Evolutionary conservation across 2,797 vertebrate genomes (phyloP).

Genomic region (Mormyrus hasselquistii): DNA sequence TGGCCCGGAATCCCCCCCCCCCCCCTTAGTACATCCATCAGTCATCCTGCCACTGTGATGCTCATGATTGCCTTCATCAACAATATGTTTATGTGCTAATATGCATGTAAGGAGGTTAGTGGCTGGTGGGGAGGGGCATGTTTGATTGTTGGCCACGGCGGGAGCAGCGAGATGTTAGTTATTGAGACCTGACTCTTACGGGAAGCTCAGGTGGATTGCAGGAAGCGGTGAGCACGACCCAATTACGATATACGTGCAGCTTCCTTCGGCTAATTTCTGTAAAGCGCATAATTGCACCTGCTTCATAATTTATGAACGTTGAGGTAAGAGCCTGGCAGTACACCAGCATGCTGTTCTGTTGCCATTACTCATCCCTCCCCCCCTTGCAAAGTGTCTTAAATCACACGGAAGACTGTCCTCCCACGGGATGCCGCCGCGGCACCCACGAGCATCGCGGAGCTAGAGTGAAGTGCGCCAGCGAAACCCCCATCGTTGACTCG

Average conservation of each 20-base stretch:
- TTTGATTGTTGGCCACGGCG: slow-evolving; percentile 33
- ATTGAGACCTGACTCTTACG: slow-evolving; percentile 59
- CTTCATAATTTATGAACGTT: slow-evolving; percentile 68
- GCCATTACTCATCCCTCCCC: slow-evolving; percentile 59
- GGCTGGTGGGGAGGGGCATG: slow-evolving; percentile 33
- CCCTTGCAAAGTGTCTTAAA: slow-evolving; percentile 27
- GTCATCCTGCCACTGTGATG: slow-evolving; percentile 24
- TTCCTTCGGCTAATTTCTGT: slow-evolving; percentile 66
- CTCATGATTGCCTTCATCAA: slow-evolving; percentile 45
- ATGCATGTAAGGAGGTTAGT: slow-evolving; percentile 36
- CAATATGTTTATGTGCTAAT: slow-evolving; percentile 49
- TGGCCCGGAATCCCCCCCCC: not conserved
- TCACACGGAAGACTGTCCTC: slow-evolving; percentile 21
- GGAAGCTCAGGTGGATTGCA: slow-evolving; percentile 64
- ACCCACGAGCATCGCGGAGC: not conserved
- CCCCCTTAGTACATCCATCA: not conserved
- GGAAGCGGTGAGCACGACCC: slow-evolving; percentile 67
- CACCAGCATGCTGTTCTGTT: slow-evolving; percentile 41
- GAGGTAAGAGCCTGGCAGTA: slow-evolving; percentile 53
- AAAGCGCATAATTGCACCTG: slow-evolving; percentile 68
- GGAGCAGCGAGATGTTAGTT: slow-evolving; percentile 56
- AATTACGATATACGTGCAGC: slow-evolving; percentile 47
- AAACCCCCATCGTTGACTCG: not conserved
- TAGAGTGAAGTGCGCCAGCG: not conserved
- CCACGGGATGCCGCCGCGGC: not conserved